Evolutionary conservation across 2,113 vertebrate genomes (phyloP).

Genomic region (Sphyrna mokarran): DNA sequence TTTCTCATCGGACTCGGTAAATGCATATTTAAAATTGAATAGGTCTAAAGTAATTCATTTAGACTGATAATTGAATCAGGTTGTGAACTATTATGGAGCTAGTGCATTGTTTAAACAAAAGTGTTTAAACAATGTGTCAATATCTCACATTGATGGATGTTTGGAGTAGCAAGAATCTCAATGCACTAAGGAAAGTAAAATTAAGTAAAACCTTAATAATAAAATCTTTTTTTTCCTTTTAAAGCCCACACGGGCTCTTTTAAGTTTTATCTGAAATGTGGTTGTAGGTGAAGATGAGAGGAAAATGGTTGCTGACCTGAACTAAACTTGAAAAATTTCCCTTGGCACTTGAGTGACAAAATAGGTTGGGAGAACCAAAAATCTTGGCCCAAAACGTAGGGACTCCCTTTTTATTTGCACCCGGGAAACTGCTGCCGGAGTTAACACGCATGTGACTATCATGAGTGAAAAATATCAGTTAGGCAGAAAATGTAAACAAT

Average conservation of each 20-base stretch:
- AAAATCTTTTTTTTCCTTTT: neutral
- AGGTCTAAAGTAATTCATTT: neutral
- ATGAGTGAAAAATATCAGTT: neutral
- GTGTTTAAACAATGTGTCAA: neutral
- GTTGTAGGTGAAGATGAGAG: neutral
- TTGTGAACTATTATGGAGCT: neutral
- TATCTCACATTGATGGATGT: neutral
- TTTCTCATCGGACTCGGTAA: neutral
- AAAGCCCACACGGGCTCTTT: no score
- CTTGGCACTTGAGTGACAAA: neutral
- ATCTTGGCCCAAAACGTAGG: neutral
- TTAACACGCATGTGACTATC: neutral
- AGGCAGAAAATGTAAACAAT: neutral
- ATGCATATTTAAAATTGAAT: neutral
- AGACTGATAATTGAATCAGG: neutral
- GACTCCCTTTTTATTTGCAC: neutral
- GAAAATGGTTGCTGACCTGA: neutral
- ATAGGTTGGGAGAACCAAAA: neutral
- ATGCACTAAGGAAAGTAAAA: neutral
- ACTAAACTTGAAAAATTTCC: neutral
- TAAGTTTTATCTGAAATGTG: neutral
- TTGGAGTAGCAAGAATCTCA: neutral
- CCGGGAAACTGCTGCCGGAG: neutral
- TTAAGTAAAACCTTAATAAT: neutral
- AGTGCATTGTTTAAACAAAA: neutral